Conservation (phyloP, 2,888 invertebrate species). For the Psylliodes chrysocephalus region DNA sequence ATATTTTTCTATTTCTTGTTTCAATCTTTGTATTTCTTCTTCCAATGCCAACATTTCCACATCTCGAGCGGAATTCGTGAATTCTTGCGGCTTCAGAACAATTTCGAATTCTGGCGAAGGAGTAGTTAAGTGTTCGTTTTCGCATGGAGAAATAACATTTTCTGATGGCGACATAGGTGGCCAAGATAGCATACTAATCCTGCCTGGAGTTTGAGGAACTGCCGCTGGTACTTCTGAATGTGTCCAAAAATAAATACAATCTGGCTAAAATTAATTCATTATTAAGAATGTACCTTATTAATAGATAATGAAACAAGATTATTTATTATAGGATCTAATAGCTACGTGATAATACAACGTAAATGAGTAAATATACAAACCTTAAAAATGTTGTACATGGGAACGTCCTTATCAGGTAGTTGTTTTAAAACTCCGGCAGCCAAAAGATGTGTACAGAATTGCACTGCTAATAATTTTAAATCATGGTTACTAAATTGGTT, state of each 20-base stretch:
- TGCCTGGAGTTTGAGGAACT: constrained; percentile 78
- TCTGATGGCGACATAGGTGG: constrained; percentile 69
- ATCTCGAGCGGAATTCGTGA: constrained; percentile 57
- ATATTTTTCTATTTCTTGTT: constrained; percentile 70
- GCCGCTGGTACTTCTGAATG: constrained; percentile 78
- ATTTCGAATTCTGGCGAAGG: constrained; percentile 42
- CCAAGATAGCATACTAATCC: constrained; percentile 78
- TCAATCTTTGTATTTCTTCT: constrained; percentile 67
- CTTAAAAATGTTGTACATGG: constrained; percentile 75
- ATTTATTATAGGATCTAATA: too few relatives aligned
- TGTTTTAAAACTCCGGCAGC: constrained; percentile 87
- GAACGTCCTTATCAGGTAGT: constrained; percentile 78
- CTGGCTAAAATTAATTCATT: constrained; percentile 77
- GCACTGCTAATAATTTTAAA: constrained; percentile 78
- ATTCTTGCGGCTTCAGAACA: constrained; percentile 42
- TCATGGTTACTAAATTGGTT: constrained; percentile 75
- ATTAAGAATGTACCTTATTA: too few relatives aligned
- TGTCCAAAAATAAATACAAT: constrained; percentile 92
- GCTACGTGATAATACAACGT: too few relatives aligned
- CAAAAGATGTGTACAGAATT: constrained; percentile 88
- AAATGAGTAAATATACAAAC: constrained; percentile 69
- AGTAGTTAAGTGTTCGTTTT: constrained; percentile 46
- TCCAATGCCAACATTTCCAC: constrained; percentile 60
- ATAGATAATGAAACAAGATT: too few relatives aligned
- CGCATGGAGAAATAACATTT: constrained; percentile 47